These are phyloP conservation scores for Dendrolimus kikuchii DNA, from an alignment of 1,140 invertebrate genomes.

Conservation along the genomic window DNA sequence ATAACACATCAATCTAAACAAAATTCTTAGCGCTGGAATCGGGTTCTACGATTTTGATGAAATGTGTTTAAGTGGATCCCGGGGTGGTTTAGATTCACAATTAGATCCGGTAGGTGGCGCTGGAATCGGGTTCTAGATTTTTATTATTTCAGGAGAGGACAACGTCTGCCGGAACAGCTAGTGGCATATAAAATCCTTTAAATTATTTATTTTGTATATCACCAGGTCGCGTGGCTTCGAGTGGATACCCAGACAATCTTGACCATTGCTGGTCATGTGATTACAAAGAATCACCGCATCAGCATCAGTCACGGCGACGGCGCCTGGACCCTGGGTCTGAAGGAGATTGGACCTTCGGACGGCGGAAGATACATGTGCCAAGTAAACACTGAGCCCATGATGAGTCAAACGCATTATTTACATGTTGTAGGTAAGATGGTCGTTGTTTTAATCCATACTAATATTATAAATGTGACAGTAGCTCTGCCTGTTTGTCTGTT, in stretches of 20 bases:
- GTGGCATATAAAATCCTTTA: background rate
- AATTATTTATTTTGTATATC: background rate
- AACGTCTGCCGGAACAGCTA: too few relatives aligned
- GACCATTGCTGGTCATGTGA: conserved; percentile 89
- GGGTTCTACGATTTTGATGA: too few relatives aligned
- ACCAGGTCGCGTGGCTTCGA: conserved; percentile 89
- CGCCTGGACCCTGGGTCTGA: conserved; percentile 87
- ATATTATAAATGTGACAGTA: background rate
- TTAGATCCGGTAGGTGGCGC: too few relatives aligned
- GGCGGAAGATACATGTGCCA: conserved; percentile 90
- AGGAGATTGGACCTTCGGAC: conserved; percentile 82
- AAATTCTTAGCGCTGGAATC: too few relatives aligned
- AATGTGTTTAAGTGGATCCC: too few relatives aligned
- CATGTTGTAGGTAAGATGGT: conserved; percentile 85
- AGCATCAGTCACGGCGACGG: conserved; percentile 85
- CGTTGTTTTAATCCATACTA: background rate
- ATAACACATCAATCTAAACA: too few relatives aligned
- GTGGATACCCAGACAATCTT: conserved; percentile 92
- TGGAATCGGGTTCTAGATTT: too few relatives aligned
- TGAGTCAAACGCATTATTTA: conserved; percentile 87
- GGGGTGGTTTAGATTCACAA: too few relatives aligned
- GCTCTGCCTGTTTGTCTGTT: too few relatives aligned
- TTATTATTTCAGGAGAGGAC: too few relatives aligned
- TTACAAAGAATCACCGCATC: conserved; percentile 90
- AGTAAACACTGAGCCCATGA: conserved; percentile 94